Evolutionary conservation across 2,888 invertebrate species (phyloP).

Genomic region (Drosophila rubida): DNA sequence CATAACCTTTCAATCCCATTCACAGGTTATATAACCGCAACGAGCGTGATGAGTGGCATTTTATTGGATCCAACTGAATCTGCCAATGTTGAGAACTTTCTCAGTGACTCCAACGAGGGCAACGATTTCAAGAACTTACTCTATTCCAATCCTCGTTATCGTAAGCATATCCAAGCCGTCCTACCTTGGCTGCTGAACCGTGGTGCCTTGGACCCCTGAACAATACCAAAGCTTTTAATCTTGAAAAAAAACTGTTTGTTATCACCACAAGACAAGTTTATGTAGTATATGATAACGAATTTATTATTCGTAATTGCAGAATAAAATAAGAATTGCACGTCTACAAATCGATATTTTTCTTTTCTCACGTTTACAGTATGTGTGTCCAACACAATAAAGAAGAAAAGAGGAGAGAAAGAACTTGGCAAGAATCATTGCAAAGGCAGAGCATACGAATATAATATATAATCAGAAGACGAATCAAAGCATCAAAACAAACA

Average conservation of each 20-base stretch:
- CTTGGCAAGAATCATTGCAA: not conserved
- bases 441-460: no score
- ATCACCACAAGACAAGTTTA: conserved; percentile 15
- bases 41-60: conserved; percentile 61
- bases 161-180: conserved; percentile 64
- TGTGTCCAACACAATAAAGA: not conserved
- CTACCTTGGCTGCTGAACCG: conserved; percentile 62
- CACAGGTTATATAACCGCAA: conserved; percentile 23
- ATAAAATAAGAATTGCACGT: not conserved
- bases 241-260: not conserved
- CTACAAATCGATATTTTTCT: not conserved
- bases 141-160: conserved; percentile 69
- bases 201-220: conserved; percentile 17
- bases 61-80: conserved; percentile 71
- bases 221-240: not conserved
- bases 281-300: not conserved
- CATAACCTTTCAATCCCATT: not conserved
- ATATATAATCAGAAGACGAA: not conserved
- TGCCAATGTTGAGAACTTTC: conserved; percentile 69
- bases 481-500: conserved; percentile 11
- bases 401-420: not conserved
- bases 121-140: conserved; percentile 61
- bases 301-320: not conserved
- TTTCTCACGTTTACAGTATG: not conserved
- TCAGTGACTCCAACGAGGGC: conserved; percentile 52